Percentiles rank a stretch among this genome's conserved stretches.
Evolutionary conservation across 2,888 invertebrate genomes (phyloP).

Genomic region (Habrosyne pyritoides): DNA sequence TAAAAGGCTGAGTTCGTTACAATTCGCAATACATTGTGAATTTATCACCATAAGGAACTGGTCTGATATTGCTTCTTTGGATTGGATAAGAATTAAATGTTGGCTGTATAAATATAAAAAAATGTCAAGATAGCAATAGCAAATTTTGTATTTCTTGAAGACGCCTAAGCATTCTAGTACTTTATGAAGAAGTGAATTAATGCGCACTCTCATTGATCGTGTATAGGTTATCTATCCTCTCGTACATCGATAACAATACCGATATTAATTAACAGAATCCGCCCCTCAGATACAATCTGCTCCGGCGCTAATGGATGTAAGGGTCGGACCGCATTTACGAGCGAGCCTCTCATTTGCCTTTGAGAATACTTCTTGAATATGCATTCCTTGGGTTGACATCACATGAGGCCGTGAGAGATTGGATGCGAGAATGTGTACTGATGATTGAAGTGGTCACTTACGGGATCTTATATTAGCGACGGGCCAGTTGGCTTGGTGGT

Average conservation of each 20-base stretch:
- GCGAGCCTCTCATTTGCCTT: slow-evolving; percentile 7
- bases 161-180: not conserved
- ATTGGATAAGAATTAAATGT: too few species aligned
- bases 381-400: slow-evolving; percentile 9
- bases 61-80: too few species aligned
- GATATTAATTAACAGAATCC: slow-evolving; percentile 12
- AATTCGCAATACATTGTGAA: too few species aligned
- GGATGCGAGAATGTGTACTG: not conserved
- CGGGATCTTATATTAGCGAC: too few species aligned
- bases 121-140: too few species aligned
- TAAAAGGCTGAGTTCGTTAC: too few species aligned
- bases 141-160: too few species aligned
- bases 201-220: not conserved
- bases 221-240: not conserved
- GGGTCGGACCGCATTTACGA: slow-evolving; percentile 8
- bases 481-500: too few species aligned
- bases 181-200: not conserved
- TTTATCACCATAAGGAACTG: too few species aligned
- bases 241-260: slow-evolving; percentile 5
- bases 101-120: too few species aligned
- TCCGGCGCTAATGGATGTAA: slow-evolving; percentile 12
- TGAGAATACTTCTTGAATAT: slow-evolving; percentile 13
- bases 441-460: not conserved
- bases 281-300: slow-evolving; percentile 13
- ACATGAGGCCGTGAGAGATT: not conserved